phyloP scores from a whole-genome alignment of 2,113 vertebrate species.

The Dasyornis broadbenti region DNA sequence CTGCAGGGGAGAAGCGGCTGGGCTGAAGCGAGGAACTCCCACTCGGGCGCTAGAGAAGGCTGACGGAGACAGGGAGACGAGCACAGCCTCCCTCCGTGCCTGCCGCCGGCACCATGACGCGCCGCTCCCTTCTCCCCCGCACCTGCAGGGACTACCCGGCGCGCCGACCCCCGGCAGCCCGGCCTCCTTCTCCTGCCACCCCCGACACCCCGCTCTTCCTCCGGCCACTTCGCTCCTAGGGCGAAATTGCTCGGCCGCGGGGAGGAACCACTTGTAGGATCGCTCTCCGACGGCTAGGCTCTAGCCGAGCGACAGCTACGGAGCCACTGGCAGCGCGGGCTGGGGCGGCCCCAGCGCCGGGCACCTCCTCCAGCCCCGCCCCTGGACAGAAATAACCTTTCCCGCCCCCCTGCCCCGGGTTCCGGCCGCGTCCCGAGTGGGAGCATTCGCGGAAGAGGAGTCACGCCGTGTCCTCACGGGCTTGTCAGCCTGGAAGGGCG shows the following conservation, averaged over 20 bases:
- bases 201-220: background rate
- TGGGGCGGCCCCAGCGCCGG: background rate
- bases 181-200: background rate
- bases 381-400: background rate
- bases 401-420: background rate
- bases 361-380: background rate
- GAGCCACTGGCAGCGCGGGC: background rate
- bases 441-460: accelerated
- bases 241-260: background rate
- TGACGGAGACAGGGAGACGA: conserved; percentile 1
- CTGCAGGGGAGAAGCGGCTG: background rate
- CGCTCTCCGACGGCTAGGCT: background rate
- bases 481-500: background rate
- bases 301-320: background rate
- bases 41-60: conserved; percentile 26
- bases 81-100: background rate
- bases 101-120: conserved; percentile 25
- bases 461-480: accelerated
- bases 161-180: background rate
- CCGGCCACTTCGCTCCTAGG: background rate
- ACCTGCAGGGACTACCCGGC: background rate
- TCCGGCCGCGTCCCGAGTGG: background rate
- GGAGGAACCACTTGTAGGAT: background rate
- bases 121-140: conserved; percentile 20
- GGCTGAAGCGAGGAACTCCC: conserved; percentile 5